Percentiles rank a stretch among this genome's conserved stretches.
These are phyloP conservation scores for Ennomos quercinarius DNA, from an alignment of 2,888 invertebrate genomes.

Conservation along the genomic window DNA sequence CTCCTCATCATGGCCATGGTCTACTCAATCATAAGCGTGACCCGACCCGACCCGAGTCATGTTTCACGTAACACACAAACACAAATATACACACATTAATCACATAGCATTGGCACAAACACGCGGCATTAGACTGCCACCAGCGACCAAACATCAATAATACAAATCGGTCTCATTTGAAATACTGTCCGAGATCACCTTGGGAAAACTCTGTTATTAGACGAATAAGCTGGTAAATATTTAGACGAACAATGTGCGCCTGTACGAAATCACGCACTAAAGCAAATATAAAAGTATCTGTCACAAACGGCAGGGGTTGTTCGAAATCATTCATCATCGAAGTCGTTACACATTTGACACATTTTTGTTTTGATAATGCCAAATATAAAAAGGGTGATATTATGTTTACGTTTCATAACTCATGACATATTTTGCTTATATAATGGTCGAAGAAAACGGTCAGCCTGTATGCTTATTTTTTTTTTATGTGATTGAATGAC, in stretches of 20 bases:
- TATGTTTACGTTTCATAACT: not conserved
- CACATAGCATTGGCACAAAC: constrained; percentile 1
- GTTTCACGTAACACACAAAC: constrained; percentile 2
- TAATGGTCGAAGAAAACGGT: not conserved
- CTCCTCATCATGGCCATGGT: not conserved
- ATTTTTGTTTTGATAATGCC: constrained; percentile 1
- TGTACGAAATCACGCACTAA: not conserved
- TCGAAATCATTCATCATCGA: not conserved
- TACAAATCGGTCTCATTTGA: constrained; percentile 21
- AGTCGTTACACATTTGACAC: not conserved
- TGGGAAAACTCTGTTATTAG: not conserved
- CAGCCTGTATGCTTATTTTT: not conserved
- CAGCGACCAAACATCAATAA: constrained; percentile 26
- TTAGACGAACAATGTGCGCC: constrained; percentile 1
- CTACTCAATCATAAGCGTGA: constrained; percentile 1
- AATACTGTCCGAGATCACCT: not conserved
- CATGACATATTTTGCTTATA: not conserved
- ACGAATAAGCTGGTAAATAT: not conserved
- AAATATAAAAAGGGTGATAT: not conserved
- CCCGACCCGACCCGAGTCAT: not conserved
- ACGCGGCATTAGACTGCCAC: constrained; percentile 7
- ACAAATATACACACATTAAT: constrained; percentile 3
- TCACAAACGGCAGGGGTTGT: not conserved
- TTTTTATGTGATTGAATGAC: no score
- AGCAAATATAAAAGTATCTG: not conserved